These are phyloP conservation scores for Cynopterus sphinx DNA, from an alignment of 2,797 vertebrate species.

Conservation along the genomic window DNA sequence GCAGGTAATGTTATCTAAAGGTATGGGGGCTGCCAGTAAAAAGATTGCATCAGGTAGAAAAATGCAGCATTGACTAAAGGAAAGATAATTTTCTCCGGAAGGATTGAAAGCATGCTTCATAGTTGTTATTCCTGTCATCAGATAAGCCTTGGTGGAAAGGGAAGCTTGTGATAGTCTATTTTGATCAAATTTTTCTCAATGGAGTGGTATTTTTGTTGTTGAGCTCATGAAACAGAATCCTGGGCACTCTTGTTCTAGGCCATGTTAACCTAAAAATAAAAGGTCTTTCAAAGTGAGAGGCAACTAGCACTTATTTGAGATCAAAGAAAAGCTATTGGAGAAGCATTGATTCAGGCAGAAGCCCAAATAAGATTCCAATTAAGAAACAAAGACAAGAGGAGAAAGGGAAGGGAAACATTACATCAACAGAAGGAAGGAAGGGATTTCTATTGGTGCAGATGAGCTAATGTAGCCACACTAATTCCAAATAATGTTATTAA, in stretches of 20 bases:
- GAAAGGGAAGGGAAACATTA: neutral
- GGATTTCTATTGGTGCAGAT: neutral
- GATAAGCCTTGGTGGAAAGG: neutral
- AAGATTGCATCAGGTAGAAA: neutral
- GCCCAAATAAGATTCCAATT: neutral
- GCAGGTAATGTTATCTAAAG: neutral
- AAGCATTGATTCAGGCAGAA: neutral
- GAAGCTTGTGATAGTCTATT: neutral
- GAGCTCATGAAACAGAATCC: neutral
- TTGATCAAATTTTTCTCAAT: neutral
- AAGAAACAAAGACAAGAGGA: neutral
- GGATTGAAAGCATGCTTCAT: neutral
- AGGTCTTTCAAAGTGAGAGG: neutral
- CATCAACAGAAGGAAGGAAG: neutral
- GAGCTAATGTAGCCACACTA: neutral
- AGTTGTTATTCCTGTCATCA: neutral
- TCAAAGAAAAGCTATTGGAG: neutral
- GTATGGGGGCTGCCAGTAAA: neutral
- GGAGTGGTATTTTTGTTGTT: neutral
- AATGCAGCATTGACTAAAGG: neutral
- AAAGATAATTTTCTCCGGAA: no score
- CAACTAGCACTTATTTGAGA: neutral
- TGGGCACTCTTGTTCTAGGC: neutral
- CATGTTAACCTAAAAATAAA: neutral
- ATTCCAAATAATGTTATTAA: neutral